Base-by-base conservation (phyloP, 1,140 invertebrate species). In the Conus ventricosus region DNA sequence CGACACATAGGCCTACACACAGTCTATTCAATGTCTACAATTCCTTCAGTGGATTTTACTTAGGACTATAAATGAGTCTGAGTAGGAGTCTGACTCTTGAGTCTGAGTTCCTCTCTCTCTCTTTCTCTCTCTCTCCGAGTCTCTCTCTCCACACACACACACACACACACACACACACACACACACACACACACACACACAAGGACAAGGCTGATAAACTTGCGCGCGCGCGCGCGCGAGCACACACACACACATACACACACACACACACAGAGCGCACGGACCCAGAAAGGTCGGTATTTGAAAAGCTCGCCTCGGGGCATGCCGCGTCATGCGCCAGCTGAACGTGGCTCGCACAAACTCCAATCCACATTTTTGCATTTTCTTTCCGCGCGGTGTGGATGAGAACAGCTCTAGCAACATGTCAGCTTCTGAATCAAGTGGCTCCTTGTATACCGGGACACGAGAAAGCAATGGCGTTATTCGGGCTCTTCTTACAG, bases 401-500 rank as follows among this genome's bases (percentile, higher is more conserved):
- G 76, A 80, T 13, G 51, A 54, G 27, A 23, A 81, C 27, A 54
- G 5, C 80, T 5, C 11, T 23, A 8, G 76, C 53, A 81, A 81
- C 80, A 81, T 81, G 80, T 81, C 80, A 10, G 51, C 80, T 17
- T 53, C 80, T 7, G 25, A 3, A 23, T 53, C 80, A 20, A 13
- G 15, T 7, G 20, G 23, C 80, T 7, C 76, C 17, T 7, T 81
- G 8, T 81, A 81, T 51, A 81, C 80, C 20, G 80, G 80, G 5
- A 81, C 80, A 81, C 80, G 80, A 8, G 80, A 81, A 51, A 81
- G 80, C 51, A 81, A 81, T 81, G 80, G 80, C 8, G 80, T 81
- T 81, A 81, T 81, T 51, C 80, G 20, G 39, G 80, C 80, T 81
- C 80, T 81, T 54, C 80, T 81, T 81, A 81, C 80, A 81, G 80